A percentile compares a stretch with the other conserved stretches of the same genome.
phyloP scores from a whole-genome alignment of 2,113 vertebrate species.

The Amblyornis subalaris region DNA sequence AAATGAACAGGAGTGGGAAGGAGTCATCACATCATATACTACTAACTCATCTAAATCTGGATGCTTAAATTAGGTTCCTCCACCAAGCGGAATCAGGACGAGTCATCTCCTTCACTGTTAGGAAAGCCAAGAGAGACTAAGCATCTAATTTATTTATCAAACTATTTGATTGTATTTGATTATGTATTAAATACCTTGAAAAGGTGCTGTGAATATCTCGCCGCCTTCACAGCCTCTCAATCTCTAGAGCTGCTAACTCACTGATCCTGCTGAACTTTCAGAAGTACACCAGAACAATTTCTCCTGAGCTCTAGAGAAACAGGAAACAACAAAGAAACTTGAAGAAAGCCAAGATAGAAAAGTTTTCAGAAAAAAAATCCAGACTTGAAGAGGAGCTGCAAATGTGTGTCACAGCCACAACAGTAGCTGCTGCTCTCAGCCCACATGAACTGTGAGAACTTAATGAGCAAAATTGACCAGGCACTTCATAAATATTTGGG shows the following conservation, averaged over 20 bases:
- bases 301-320: neutral
- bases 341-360: neutral
- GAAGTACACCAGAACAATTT: neutral
- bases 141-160: neutral
- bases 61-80: slow-evolving; percentile 18
- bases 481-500: neutral
- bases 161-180: neutral
- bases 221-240: neutral
- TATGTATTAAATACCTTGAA: neutral
- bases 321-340: neutral
- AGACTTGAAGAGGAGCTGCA: neutral
- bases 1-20: slow-evolving; percentile 27
- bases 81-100: neutral
- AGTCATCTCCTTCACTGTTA: neutral
- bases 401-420: neutral
- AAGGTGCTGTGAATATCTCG: neutral
- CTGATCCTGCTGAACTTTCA: neutral
- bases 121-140: neutral
- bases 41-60: slow-evolving; percentile 12
- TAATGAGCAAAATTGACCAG: neutral
- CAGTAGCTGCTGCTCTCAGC: neutral
- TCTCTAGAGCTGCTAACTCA: neutral
- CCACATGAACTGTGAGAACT: neutral
- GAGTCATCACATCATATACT: neutral
- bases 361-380: neutral